Evolutionary conservation across 2,113 vertebrate species (phyloP).

Genomic region (Xiphias gladius): DNA sequence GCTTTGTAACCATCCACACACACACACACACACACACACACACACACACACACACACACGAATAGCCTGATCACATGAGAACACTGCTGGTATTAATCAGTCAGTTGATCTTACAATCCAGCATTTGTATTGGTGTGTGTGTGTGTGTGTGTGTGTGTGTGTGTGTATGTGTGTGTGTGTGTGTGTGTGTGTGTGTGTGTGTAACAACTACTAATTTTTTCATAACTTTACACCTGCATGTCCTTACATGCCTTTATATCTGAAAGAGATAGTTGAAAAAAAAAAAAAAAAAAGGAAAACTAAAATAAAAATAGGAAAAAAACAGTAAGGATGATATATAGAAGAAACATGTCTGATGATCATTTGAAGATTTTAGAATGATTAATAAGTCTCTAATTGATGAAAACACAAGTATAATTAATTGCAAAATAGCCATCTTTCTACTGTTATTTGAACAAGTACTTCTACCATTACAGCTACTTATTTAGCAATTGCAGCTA

Average conservation of each 20-base stretch:
- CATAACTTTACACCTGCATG: constrained; percentile 36
- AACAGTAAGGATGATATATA: neutral
- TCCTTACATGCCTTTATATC: neutral
- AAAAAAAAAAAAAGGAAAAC: neutral
- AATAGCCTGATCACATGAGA: constrained; percentile 34
- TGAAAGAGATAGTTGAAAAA: neutral
- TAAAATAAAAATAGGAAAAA: neutral
- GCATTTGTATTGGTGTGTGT: constrained; percentile 4
- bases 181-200: neutral
- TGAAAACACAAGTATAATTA: too few species aligned
- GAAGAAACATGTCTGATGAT: neutral
- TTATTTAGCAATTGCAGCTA: too few species aligned
- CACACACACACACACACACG: constrained; percentile 20
- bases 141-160: constrained; percentile 6
- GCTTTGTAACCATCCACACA: constrained; percentile 29
- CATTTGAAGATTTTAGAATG: neutral
- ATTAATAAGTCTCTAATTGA: too few species aligned
- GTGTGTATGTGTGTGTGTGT: neutral
- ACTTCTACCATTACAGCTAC: too few species aligned
- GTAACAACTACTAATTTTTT: neutral
- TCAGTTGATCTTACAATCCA: constrained; percentile 47
- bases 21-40: constrained; percentile 25
- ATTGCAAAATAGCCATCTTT: too few species aligned
- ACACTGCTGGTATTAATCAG: constrained; percentile 45
- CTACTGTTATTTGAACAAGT: too few species aligned